Percentiles rank a stretch among this genome's conserved stretches.
phyloP scores from a whole-genome alignment of 2,888 invertebrate species.

The Tenthredo amoena region DNA sequence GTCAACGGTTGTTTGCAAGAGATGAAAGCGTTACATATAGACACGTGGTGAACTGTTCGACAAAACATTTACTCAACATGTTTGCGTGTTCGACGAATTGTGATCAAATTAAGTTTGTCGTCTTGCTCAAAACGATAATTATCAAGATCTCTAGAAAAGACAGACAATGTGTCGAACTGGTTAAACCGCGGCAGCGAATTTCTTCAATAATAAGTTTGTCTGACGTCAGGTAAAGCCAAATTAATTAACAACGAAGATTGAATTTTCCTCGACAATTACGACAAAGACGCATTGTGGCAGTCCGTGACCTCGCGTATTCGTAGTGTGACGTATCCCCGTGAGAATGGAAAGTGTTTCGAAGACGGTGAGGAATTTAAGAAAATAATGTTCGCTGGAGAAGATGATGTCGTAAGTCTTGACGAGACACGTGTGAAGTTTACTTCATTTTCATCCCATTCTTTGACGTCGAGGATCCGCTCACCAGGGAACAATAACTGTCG shows the following conservation, averaged over 20 bases:
- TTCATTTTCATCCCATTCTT: conserved; percentile 47
- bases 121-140: not conserved
- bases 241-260: not conserved
- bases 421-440: conserved; percentile 35
- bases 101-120: not conserved
- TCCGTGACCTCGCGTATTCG: conserved; percentile 1
- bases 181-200: not conserved
- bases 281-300: not conserved
- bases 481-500: conserved; percentile 48
- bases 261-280: not conserved
- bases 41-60: not conserved
- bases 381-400: conserved; percentile 5
- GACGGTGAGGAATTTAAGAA: conserved; percentile 29
- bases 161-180: not conserved
- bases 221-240: not conserved
- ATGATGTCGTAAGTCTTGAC: conserved; percentile 41
- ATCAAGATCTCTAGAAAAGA: not conserved
- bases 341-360: conserved; percentile 28
- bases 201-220: not conserved
- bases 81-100: not conserved
- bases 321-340: not conserved
- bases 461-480: conserved; percentile 23
- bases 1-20: not conserved
- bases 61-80: not conserved
- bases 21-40: not conserved